Conservation (phyloP, 2,888 invertebrate species). For the Scrobipalpa atriplicella region DNA sequence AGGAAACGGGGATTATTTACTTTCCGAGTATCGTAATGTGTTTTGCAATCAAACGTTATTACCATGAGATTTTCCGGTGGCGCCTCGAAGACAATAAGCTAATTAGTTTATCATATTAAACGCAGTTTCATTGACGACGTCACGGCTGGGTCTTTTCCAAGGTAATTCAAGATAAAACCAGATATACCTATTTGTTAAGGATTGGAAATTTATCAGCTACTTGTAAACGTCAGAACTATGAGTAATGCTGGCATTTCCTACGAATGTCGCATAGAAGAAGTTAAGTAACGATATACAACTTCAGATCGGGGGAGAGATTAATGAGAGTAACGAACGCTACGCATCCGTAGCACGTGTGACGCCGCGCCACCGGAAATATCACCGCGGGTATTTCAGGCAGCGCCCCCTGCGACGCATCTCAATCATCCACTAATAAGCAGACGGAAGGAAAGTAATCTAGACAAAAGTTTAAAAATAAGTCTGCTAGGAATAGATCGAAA, state of each 20-base stretch:
- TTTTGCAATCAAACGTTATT: constrained; percentile 39
- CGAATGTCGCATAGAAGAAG: background rate
- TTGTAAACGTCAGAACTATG: constrained; percentile 19
- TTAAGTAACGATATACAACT: constrained; percentile 21
- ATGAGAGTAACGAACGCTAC: constrained; percentile 50
- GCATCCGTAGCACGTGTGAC: constrained; percentile 43
- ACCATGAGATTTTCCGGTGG: constrained; percentile 21
- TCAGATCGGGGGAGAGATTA: constrained; percentile 35
- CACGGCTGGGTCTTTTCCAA: background rate
- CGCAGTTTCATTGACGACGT: background rate
- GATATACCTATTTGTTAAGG: background rate
- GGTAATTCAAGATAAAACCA: background rate
- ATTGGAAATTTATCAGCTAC: constrained; percentile 3
- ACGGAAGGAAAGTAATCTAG: constrained; percentile 81
- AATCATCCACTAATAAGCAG: constrained; percentile 81
- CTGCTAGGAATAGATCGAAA: constrained; percentile 76
- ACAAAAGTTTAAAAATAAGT: constrained; percentile 80
- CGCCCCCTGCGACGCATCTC: constrained; percentile 81
- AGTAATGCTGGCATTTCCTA: background rate
- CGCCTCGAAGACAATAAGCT: constrained; percentile 13
- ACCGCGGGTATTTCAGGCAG: constrained; percentile 66
- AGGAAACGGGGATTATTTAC: constrained; percentile 55
- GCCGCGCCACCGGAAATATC: constrained; percentile 69
- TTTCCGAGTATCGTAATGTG: constrained; percentile 56
- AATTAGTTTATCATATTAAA: background rate